phyloP scores from a whole-genome alignment of 2,113 vertebrate species.

The Amazona vittata region DNA sequence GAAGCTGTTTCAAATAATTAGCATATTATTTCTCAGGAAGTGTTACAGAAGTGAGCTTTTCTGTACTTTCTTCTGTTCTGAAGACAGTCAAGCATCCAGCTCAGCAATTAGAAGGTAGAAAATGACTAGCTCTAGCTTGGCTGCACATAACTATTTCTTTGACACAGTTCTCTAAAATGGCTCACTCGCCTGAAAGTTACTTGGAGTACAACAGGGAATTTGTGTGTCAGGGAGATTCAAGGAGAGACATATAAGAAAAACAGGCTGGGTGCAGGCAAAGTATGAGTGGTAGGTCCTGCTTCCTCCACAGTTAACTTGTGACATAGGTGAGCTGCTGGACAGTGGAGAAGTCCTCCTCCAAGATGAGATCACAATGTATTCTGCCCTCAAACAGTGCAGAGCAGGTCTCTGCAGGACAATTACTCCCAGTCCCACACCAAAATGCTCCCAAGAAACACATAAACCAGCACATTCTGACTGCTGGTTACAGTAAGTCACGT shows the following conservation, averaged over 20 bases:
- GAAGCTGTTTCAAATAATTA: neutral
- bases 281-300: neutral
- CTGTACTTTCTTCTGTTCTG: neutral
- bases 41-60: neutral
- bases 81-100: neutral
- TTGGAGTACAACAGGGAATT: neutral
- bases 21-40: neutral
- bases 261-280: neutral
- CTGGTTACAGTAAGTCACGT: neutral
- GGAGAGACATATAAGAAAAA: neutral
- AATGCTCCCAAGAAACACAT: neutral
- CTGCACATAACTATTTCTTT: neutral
- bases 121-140: neutral
- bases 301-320: neutral
- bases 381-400: neutral
- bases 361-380: neutral
- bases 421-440: neutral
- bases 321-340: neutral
- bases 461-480: neutral
- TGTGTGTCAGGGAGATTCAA: neutral
- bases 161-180: neutral
- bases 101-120: neutral
- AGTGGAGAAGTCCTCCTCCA: neutral
- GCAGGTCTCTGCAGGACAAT: neutral
- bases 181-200: neutral